Evolutionary conservation across 1,140 invertebrate genomes (phyloP), one percentile per base, ranked within the genome.

Genomic region (Neodiprion virginianus): DNA sequence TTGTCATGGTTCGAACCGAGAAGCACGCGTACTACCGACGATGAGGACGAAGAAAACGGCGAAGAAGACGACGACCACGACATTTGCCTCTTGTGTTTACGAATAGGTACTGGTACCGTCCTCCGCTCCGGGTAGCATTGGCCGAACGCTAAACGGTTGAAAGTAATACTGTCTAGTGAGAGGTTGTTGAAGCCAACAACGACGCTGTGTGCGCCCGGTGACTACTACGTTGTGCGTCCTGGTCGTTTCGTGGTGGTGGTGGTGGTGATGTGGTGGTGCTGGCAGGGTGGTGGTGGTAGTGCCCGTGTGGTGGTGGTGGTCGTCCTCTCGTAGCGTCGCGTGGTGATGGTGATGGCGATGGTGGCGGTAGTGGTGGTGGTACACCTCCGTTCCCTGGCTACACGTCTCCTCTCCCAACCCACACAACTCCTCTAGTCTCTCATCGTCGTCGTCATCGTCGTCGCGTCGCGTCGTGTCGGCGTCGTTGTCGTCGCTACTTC

Each of bases 121-220:
- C 8, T 67, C 48, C 50, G 48, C 10, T 28, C 21, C 72, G 76
- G 72, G 81, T 80, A 82, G 77, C 79, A 79, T 82, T 78, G 78
- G 80, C 74, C 76, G 47, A 72, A 66, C 84, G 80, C 83, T 83
- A 83, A 84, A 84, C 82, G 82, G 78, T 84, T 81, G 82, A 85
- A 85, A 84, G 84, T 85, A 85, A 85, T 85, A 84, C 84, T 85
- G 82, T 84, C 83, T 84, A 80, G 83, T 84, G 85, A 86, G 84
- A 86, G 84, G 84, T 82, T 83, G 82, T 82, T 84, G 80, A 76
- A 82, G 83, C 80, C 79, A 77, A 78, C 79, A 77, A 78, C 79
- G 76, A 77, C 77, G 68, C 79, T 76, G 75, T 70, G 67, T 69
- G 77, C 72, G 9, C 74, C 79, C 67, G 68, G 75, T 80, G 76